Conservation (phyloP, 64 coral and sea anemone genomes). For the Porites australiensis region DNA sequence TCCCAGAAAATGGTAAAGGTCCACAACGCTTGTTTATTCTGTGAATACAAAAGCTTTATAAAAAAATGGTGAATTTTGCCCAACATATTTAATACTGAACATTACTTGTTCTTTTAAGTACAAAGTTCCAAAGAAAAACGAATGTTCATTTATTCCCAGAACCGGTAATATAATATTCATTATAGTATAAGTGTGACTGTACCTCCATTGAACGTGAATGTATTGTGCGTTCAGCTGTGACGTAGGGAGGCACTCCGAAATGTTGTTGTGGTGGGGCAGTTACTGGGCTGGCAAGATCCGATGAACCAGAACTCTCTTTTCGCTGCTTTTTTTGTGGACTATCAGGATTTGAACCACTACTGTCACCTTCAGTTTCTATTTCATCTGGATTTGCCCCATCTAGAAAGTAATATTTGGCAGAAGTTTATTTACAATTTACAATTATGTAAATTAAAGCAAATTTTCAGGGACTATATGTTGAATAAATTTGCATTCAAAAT, state of each 20-base stretch:
- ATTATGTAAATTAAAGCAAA: too few relatives aligned
- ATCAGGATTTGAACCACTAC: conserved; percentile 74
- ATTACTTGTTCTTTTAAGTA: too few relatives aligned
- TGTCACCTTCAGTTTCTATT: conserved; percentile 85
- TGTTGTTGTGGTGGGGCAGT: conserved; percentile 29
- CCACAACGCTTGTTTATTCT: too few relatives aligned
- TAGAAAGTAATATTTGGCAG: neutral
- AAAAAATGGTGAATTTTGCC: too few relatives aligned
- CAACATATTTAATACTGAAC: too few relatives aligned
- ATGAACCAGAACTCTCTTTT: conserved; percentile 88
- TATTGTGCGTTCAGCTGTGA: conserved; percentile 31
- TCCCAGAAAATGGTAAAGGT: too few relatives aligned
- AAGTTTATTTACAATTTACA: neutral
- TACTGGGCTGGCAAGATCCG: conserved; percentile 86
- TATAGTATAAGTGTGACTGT: neutral
- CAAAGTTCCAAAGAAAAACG: too few relatives aligned
- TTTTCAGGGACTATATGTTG: too few relatives aligned
- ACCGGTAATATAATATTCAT: too few relatives aligned
- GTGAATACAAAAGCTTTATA: too few relatives aligned
- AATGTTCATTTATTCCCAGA: too few relatives aligned
- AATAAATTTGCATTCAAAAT: too few relatives aligned
- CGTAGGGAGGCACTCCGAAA: conserved; percentile 19
- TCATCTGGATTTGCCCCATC: conserved; percentile 87
- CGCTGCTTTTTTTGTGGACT: conserved; percentile 86
- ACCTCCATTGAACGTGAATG: conserved; percentile 29